These are phyloP conservation scores for Scrobipalpa costella DNA, from an alignment of 2,888 invertebrate species.

Conservation along the genomic window DNA sequence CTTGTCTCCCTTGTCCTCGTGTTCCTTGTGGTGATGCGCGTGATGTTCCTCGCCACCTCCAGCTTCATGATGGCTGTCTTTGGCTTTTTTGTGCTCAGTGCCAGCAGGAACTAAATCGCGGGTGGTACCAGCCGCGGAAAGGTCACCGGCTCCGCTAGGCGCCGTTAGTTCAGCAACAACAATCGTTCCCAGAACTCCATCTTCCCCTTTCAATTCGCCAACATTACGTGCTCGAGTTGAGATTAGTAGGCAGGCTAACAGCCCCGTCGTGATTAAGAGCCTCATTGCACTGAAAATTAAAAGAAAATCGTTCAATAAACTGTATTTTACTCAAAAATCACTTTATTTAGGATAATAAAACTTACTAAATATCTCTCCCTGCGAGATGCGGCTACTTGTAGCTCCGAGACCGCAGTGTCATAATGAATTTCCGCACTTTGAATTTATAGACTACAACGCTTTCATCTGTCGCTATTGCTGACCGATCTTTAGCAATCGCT, in stretches of 20 bases:
- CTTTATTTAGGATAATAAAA: constrained; percentile 23
- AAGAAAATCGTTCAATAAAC: constrained; percentile 5
- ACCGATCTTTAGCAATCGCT: constrained; percentile 71
- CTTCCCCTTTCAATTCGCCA: constrained; percentile 50
- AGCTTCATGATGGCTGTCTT: constrained; percentile 79
- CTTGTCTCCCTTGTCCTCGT: constrained; percentile 89
- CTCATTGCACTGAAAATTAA: constrained; percentile 56
- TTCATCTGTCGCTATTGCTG: constrained; percentile 73
- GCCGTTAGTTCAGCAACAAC: constrained; percentile 37
- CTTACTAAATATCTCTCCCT: constrained; percentile 47
- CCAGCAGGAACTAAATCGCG: constrained; percentile 75
- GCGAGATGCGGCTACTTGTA: constrained; percentile 52
- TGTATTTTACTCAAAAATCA: background rate
- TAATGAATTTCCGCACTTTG: constrained; percentile 63
- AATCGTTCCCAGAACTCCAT: constrained; percentile 40
- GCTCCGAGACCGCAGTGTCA: constrained; percentile 62
- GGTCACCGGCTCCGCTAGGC: constrained; percentile 36
- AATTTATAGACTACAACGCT: constrained; percentile 77
- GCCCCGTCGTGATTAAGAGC: constrained; percentile 55
- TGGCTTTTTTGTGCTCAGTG: constrained; percentile 72
- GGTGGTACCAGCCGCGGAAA: constrained; percentile 35
- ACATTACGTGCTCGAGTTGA: constrained; percentile 60
- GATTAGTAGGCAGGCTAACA: constrained; percentile 56
- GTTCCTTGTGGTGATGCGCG: constrained; percentile 84
- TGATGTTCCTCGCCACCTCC: constrained; percentile 87